phyloP scores from a whole-genome alignment of 2,888 invertebrate species.

The Tineola bisselliella region DNA sequence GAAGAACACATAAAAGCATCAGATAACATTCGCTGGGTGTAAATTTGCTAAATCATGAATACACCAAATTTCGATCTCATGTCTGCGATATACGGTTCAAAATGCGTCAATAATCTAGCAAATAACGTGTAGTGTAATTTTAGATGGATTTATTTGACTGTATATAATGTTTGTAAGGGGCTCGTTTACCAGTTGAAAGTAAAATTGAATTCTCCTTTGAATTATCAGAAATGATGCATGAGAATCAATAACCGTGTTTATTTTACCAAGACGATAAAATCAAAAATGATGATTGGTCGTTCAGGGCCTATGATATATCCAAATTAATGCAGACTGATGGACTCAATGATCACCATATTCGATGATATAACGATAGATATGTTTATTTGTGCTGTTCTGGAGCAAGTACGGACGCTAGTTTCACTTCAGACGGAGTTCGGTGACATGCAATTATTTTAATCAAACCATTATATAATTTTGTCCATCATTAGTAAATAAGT shows the following conservation, averaged over 20 bases:
- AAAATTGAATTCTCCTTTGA: neutral
- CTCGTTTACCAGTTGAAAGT: neutral
- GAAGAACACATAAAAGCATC: conserved; percentile 6
- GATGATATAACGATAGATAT: no score
- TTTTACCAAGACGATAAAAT: no score
- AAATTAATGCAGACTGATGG: no score
- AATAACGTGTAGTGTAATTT: neutral
- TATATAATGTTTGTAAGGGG: neutral
- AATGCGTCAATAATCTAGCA: neutral
- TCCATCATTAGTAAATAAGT: conserved; percentile 7
- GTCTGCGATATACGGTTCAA: neutral
- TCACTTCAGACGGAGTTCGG: no score
- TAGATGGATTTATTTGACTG: neutral
- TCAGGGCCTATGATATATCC: no score
- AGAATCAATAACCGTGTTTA: neutral
- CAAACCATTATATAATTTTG: neutral
- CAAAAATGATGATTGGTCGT: no score
- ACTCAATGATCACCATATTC: no score
- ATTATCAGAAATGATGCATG: neutral
- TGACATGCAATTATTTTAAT: neutral
- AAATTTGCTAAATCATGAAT: neutral
- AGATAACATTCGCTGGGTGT: neutral
- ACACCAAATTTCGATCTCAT: neutral
- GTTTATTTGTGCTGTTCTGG: no score
- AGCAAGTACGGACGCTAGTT: no score